Percentiles rank a stretch among this genome's conserved stretches.
These are phyloP conservation scores for Formica selysi DNA, from an alignment of 1,140 invertebrate species.

Conservation along the genomic window DNA sequence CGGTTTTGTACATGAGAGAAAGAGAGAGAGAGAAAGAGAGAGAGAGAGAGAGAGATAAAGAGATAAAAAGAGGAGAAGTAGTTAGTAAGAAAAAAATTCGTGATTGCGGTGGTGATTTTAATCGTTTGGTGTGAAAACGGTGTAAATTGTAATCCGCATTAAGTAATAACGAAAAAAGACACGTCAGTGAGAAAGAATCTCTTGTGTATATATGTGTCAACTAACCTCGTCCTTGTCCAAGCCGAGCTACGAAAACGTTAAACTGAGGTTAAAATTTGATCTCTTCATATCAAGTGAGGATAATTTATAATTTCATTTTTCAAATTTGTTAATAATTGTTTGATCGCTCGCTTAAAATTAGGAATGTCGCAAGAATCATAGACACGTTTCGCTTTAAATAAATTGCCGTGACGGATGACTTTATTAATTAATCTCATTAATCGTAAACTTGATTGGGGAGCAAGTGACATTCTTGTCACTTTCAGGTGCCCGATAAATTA, in stretches of 20 bases:
- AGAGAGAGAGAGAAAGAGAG: slow-evolving; percentile 37
- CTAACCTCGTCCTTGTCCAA: slow-evolving; percentile 95
- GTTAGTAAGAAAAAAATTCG: slow-evolving; percentile 74
- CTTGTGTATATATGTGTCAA: slow-evolving; percentile 79
- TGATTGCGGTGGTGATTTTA: slow-evolving; percentile 78
- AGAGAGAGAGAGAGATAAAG: slow-evolving; percentile 39
- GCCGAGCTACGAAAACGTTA: slow-evolving; percentile 92
- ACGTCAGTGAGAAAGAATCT: slow-evolving; percentile 77
- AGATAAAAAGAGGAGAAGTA: slow-evolving; percentile 43
- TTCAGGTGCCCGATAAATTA: slow-evolving; percentile 12
- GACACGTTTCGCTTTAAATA: slow-evolving; percentile 4
- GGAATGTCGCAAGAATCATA: slow-evolving; percentile 11
- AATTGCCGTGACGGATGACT: slow-evolving; percentile 31
- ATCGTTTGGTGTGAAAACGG: slow-evolving; percentile 70
- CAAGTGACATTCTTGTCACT: slow-evolving; percentile 22
- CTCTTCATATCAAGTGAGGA: slow-evolving; percentile 65
- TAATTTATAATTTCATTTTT: slow-evolving; percentile 63
- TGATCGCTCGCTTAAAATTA: background rate
- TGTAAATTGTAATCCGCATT: slow-evolving; percentile 68
- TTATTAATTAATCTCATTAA: slow-evolving; percentile 14
- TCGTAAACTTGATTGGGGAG: slow-evolving; percentile 9
- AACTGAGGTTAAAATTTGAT: slow-evolving; percentile 85
- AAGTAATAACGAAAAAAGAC: slow-evolving; percentile 60
- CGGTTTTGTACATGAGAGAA: slow-evolving; percentile 71
- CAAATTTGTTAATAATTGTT: background rate